phyloP scores from a whole-genome alignment of 2,888 invertebrate species.

The Diplolepis rosae region DNA sequence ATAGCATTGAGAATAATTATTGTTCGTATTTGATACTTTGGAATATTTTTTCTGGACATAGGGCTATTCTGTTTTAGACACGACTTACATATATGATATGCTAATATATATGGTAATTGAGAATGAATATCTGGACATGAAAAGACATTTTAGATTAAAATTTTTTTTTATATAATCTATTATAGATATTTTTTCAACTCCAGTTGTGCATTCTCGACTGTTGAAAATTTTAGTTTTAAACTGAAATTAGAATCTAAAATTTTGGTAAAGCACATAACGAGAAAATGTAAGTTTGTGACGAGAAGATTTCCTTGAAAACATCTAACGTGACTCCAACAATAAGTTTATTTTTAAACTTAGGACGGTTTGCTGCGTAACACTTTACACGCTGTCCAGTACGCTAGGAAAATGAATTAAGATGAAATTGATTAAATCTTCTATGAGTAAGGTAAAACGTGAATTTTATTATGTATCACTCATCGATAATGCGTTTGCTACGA shows the following conservation, averaged over 20 bases:
- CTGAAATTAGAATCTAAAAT: not conserved
- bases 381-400: conserved; percentile 17
- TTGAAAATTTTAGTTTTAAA: conserved; percentile 59
- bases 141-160: conserved; percentile 51
- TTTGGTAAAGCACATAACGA: not conserved
- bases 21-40: conserved; percentile 12
- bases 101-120: not conserved
- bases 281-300: not conserved
- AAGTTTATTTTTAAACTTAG: not conserved
- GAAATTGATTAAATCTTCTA: conserved; percentile 35
- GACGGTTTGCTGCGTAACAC: conserved; percentile 25
- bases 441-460: conserved; percentile 38
- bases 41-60: not conserved
- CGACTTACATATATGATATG: too few species aligned
- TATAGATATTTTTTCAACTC: conserved; percentile 68
- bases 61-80: not conserved
- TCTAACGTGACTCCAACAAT: not conserved
- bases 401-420: conserved; percentile 17
- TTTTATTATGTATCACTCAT: conserved; percentile 51
- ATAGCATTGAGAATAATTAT: not conserved
- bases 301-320: not conserved
- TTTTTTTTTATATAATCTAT: conserved; percentile 65
- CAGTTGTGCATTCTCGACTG: conserved; percentile 62
- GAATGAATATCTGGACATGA: not conserved
- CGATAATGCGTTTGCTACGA: conserved; percentile 49